phyloP scores from a whole-genome alignment of 1,140 invertebrate species.

The Aphelinus atriplicis region DNA sequence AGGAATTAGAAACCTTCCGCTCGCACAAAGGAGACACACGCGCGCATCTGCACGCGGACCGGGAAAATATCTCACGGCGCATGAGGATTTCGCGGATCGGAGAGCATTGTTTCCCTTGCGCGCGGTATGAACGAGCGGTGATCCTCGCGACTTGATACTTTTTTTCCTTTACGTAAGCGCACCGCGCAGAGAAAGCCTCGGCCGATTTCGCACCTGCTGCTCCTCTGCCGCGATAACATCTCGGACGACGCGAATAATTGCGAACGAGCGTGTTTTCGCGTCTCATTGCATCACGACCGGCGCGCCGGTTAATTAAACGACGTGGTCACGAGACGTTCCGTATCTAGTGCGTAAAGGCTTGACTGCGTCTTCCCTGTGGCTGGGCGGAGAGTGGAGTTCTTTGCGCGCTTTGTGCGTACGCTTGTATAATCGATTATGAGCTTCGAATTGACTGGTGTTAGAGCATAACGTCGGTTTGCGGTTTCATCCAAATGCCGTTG shows the following conservation, averaged over 20 bases:
- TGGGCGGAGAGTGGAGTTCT: too few species aligned
- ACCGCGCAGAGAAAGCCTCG: conserved; percentile 1
- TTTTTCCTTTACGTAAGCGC: neutral
- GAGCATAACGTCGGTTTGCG: too few species aligned
- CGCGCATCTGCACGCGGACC: neutral
- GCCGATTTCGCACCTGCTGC: conserved; percentile 7
- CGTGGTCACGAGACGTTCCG: neutral
- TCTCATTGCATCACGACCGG: neutral
- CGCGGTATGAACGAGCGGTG: neutral
- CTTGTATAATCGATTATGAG: too few species aligned
- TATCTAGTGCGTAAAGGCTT: neutral
- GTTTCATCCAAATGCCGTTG: too few species aligned
- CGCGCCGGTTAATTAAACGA: conserved; percentile 1
- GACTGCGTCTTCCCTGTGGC: too few species aligned
- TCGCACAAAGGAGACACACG: too few species aligned
- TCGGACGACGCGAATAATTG: neutral
- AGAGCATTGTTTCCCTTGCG: neutral
- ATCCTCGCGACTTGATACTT: neutral
- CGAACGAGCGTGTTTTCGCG: neutral
- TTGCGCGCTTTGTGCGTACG: too few species aligned
- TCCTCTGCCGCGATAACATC: neutral
- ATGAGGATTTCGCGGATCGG: neutral
- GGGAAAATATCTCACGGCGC: neutral
- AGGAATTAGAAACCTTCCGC: too few species aligned
- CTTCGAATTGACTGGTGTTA: too few species aligned